phyloP scores from a whole-genome alignment of 2,797 vertebrate species.

The Melanogrammus aeglefinus region DNA sequence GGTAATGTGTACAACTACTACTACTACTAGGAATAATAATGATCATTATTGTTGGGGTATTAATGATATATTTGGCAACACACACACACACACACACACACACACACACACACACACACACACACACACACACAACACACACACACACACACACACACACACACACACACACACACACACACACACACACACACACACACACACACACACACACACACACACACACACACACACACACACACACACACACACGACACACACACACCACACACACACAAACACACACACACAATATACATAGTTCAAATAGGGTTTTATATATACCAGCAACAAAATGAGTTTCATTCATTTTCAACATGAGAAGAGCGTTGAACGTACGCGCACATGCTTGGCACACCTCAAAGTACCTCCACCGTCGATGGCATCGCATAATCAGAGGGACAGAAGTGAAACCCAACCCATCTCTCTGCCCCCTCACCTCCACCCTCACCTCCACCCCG shows the following conservation, averaged over 20 bases:
- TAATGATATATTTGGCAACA: neutral
- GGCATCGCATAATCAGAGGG: constrained; percentile 61
- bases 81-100: neutral
- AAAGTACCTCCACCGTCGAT: constrained; percentile 50
- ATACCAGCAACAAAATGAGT: neutral
- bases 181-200: neutral
- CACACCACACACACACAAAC: too few relatives aligned
- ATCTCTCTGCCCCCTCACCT: constrained; percentile 30
- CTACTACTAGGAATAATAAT: neutral
- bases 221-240: neutral
- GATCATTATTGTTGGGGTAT: neutral
- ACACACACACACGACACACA: neutral
- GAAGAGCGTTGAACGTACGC: constrained; percentile 16
- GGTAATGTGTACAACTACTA: neutral
- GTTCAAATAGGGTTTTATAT: neutral
- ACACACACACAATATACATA: neutral
- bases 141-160: neutral
- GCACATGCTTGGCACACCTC: constrained; percentile 22
- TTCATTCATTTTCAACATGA: neutral
- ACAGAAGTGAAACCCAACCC: constrained; percentile 65
- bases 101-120: neutral
- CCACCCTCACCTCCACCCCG: neutral
- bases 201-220: neutral
- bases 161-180: neutral
- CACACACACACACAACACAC: neutral